phyloP scores from a whole-genome alignment of 2,888 invertebrate species.

The Hetaerina titia region DNA sequence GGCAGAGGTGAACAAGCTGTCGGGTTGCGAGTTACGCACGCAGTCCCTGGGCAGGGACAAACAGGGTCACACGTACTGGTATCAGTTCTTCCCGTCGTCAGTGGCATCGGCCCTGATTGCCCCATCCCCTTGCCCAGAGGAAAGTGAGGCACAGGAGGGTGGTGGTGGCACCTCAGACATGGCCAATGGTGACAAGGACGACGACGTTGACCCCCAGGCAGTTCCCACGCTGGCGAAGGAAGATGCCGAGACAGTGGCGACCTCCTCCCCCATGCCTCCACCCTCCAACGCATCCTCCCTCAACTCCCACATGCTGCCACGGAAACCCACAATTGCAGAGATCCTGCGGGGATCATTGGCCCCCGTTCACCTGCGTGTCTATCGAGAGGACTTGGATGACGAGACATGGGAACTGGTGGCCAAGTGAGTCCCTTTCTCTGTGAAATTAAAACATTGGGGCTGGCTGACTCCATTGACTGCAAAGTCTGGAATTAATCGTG shows the following conservation, averaged over 20 bases:
- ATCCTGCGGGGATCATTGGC: conserved; percentile 75
- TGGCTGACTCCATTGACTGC: too few relatives aligned
- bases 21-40: conserved; percentile 89
- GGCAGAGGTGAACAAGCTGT: conserved; percentile 88
- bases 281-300: conserved; percentile 51
- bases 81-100: conserved; percentile 84
- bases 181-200: neutral
- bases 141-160: neutral
- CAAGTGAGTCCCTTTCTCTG: conserved; percentile 79
- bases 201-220: neutral
- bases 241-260: conserved; percentile 71
- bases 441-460: too few relatives aligned
- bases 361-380: conserved; percentile 93
- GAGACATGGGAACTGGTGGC: conserved; percentile 97
- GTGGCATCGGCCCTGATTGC: conserved; percentile 48
- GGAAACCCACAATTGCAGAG: conserved; percentile 38
- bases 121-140: conserved; percentile 28
- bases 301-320: neutral
- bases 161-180: neutral
- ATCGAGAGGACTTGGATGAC: conserved; percentile 97
- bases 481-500: too few relatives aligned
- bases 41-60: conserved; percentile 95
- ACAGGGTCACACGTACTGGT: conserved; percentile 95
- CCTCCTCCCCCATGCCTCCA: conserved; percentile 62
- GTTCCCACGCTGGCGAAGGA: neutral